phyloP scores from a whole-genome alignment of 2,888 invertebrate species.

The Acronicta aceris region DNA sequence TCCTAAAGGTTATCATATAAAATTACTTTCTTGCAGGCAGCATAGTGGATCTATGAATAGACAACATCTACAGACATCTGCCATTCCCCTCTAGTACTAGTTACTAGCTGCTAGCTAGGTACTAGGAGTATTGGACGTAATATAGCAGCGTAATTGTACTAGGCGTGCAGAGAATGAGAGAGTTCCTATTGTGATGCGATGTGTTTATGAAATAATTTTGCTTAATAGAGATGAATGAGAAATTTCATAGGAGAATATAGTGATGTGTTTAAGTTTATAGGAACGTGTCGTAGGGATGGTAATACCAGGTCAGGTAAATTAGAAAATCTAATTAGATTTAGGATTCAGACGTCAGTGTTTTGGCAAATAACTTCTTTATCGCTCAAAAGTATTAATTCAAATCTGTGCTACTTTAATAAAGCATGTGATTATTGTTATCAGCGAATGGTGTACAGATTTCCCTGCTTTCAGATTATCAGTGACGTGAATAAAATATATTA shows the following conservation, averaged over 20 bases:
- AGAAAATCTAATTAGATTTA: constrained; percentile 29
- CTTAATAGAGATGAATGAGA: constrained; percentile 5
- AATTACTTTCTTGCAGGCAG: not conserved
- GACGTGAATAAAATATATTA: too few species aligned
- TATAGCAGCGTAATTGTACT: constrained; percentile 12
- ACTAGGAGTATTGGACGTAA: not conserved
- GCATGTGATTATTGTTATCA: constrained; percentile 9
- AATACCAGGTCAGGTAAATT: constrained; percentile 22
- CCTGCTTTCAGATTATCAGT: constrained; percentile 1
- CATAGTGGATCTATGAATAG: not conserved
- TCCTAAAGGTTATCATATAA: not conserved
- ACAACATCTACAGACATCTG: not conserved
- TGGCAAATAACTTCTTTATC: constrained; percentile 33
- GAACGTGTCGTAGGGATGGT: not conserved
- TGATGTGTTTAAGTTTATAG: too few species aligned
- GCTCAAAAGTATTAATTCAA: constrained; percentile 25
- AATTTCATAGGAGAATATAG: constrained; percentile 4
- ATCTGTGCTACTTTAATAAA: constrained; percentile 12
- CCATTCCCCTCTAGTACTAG: not conserved
- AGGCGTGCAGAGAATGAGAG: constrained; percentile 12
- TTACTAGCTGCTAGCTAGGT: too few species aligned
- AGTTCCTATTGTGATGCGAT: constrained; percentile 3
- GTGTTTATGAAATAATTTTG: constrained; percentile 11
- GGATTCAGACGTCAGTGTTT: constrained; percentile 32
- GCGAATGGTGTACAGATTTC: constrained; percentile 20